Percentiles rank a stretch among this genome's conserved stretches.
Conservation (phyloP, 2,113 vertebrate genomes). For the Mola mola region DNA sequence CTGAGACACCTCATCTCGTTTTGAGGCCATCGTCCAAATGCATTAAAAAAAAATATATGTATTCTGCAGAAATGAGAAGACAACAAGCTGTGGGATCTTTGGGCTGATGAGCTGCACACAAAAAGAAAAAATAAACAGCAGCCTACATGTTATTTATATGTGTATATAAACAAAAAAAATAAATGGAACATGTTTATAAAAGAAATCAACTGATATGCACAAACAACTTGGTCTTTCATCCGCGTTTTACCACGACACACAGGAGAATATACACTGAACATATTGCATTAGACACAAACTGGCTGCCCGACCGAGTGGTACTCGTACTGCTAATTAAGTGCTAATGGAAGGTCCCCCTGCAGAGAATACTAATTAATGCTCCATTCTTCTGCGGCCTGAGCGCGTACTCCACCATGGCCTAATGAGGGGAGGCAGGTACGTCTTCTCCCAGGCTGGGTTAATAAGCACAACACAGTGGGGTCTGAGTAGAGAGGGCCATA, state of each 20-base stretch:
- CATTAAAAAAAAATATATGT: not conserved
- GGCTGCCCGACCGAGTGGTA: slow-evolving; percentile 73
- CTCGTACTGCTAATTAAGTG: slow-evolving; percentile 84
- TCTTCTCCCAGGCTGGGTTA: slow-evolving; percentile 79
- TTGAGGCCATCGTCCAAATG: not conserved
- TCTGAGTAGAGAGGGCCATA: slow-evolving; percentile 69
- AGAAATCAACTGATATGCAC: slow-evolving; percentile 9
- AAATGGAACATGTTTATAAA: not conserved
- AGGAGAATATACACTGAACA: slow-evolving; percentile 63
- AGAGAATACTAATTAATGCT: slow-evolving; percentile 85
- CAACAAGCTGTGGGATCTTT: slow-evolving; percentile 6
- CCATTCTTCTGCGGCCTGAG: slow-evolving; percentile 75
- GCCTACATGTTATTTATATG: not conserved
- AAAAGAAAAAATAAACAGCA: not conserved
- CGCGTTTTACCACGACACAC: slow-evolving; percentile 49
- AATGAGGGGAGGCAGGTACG: slow-evolving; percentile 84
- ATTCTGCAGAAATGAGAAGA: not conserved
- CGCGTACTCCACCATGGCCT: slow-evolving; percentile 78
- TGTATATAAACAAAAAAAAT: not conserved
- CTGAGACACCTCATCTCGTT: too few species aligned
- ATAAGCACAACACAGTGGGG: slow-evolving; percentile 77
- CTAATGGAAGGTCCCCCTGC: slow-evolving; percentile 83
- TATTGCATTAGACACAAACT: slow-evolving; percentile 71
- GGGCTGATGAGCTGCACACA: not conserved
- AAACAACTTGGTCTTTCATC: slow-evolving; percentile 52